Evolutionary conservation across 2,888 invertebrate genomes (phyloP), one percentile per base, ranked within the genome.

Genomic region (Atethmia centrago): DNA sequence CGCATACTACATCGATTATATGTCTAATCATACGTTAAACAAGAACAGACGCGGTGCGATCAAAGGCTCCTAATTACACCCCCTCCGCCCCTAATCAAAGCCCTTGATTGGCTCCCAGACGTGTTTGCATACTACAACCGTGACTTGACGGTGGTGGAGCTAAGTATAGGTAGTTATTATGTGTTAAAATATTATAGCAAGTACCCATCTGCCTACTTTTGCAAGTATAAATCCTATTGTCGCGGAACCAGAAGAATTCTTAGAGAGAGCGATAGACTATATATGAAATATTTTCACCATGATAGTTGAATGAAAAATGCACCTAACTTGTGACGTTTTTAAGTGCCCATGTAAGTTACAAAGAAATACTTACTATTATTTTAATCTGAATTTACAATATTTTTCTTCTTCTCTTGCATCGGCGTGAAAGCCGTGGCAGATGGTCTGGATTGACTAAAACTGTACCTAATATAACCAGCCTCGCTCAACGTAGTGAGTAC

Each of bases 31-130:
- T 83, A 87, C 87, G 90, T 88, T 87, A 87, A 90, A 92, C 94
- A 94, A 94, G 94, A 93, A 93, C 94, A 90, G 88, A 88, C 89
- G 91, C 88, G 90, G 85, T 88, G 92, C 91, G 93, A 94, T 95
- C 96, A 96, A 96, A 96, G 95, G 94, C 91, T 83, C 86, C 91
- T 95, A 95, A 96, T 95, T 94, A 94, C 88, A 75, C 64, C 74
- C 84, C 74, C 84, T 86, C 85, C 89, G 81, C 88, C 88, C 91
- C 92, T 94, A 95, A 95, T 95, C 95, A 95, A 93, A 91, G 91
- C 88, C 89, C 90, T 93, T 94, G 95, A 95, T 95, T 94, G 94
- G 93, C 87, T 78, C 66, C 36, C 59, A 85, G 74, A 64, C 91
- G 90, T 92, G 90, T 93, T 93, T 93, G 93, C 90, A 87, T 90